A percentile compares a stretch with the other conserved stretches of the same genome.
These are phyloP conservation scores for Helobdella robusta DNA, from an alignment of 2,888 invertebrate genomes.

Conservation along the genomic window DNA sequence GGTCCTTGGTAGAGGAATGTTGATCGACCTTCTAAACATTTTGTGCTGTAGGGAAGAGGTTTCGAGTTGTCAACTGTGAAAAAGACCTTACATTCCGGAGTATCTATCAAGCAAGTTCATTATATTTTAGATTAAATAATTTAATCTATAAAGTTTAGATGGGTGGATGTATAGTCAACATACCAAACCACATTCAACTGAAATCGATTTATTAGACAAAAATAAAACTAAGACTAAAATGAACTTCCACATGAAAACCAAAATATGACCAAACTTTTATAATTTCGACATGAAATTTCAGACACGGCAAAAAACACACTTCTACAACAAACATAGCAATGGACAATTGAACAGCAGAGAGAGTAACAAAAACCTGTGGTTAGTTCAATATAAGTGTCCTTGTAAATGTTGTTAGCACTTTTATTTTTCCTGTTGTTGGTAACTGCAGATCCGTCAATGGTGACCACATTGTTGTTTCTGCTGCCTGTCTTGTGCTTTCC, in stretches of 20 bases:
- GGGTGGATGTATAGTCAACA: too few species aligned
- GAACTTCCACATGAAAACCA: not conserved
- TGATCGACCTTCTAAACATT: constrained; percentile 43
- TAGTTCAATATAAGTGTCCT: constrained; percentile 43
- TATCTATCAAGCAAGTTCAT: constrained; percentile 38
- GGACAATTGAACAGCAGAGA: not conserved
- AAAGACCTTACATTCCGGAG: constrained; percentile 44
- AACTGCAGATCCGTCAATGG: too few species aligned
- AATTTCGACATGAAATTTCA: not conserved
- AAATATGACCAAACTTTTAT: not conserved
- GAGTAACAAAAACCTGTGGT: constrained; percentile 38
- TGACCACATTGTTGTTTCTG: not conserved
- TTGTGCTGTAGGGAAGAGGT: constrained; percentile 47
- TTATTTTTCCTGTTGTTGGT: constrained; percentile 19
- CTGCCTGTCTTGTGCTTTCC: constrained; percentile 26
- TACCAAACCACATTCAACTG: too few species aligned
- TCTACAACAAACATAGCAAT: too few species aligned
- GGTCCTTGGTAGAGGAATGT: constrained; percentile 49
- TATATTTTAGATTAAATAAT: not conserved
- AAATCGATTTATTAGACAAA: too few species aligned
- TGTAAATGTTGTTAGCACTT: constrained; percentile 40
- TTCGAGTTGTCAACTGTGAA: constrained; percentile 50
- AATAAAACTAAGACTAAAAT: too few species aligned
- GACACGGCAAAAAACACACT: too few species aligned
- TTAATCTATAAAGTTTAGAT: constrained; percentile 17